Evolutionary conservation across 1,140 invertebrate species (phyloP), one percentile per base, ranked within the genome.

Genomic region (Metaphire vulgaris): DNA sequence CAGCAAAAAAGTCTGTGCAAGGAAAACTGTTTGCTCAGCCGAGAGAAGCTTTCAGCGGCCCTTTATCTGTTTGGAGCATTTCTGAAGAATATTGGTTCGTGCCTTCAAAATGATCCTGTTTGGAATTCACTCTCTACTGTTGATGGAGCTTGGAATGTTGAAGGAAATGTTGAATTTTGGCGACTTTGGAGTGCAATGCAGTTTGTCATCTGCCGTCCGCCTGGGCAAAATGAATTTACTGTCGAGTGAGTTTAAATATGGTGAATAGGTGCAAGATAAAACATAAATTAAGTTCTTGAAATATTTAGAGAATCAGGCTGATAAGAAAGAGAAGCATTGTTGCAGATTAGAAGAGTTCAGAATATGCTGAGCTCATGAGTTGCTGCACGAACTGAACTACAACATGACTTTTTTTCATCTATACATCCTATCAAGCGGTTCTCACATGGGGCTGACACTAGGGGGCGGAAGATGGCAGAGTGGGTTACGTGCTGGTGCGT

Each of bases 171-270:
- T 0, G 97, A 99, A 88, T 99, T 99, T 85, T 96, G 99, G 88
- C 89, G 96, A 56, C 87, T 99, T 33, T 99, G 97, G 97, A 98
- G 95, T 2, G 96, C 96, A 0, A 88, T 99, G 26, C 97, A 99
- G 87, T 99, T 99, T 89, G 93, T 98, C n/a, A 98, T 97, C 85
- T 98, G 95, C 83, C 95, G 97, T 82, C 96, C 97, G 0, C 93
- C 97, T 75, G 92, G 92, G 21, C 93, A 96, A 80, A 96, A 95
- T 28, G 94, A 98, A 87, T 97, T 95, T 82, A 98, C 96, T 33
- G 93, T 98, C 1, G 96, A 99, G 93, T 95, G 87, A 90, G 92
- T 91, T 12, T 56, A 21, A 21, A 56, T 56, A 12, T 56, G n/a
- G n/a, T n/a, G n/a, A n/a, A n/a, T n/a, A n/a, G n/a, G n/a, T n/a